Conservation (phyloP, 1,140 invertebrate species). For the Pinna nobilis region DNA sequence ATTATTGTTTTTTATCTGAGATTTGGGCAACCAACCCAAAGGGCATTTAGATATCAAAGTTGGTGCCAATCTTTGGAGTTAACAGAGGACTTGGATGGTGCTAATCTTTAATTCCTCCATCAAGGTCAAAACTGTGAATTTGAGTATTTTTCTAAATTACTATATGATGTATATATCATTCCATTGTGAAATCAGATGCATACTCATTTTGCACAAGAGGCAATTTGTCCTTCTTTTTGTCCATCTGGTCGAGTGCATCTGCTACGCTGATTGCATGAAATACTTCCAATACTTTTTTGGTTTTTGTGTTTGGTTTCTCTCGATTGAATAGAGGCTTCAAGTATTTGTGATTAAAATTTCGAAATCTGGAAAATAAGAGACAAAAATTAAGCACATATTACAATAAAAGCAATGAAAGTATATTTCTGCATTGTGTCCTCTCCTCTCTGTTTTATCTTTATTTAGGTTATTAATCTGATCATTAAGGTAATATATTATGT, state of each 20-base stretch:
- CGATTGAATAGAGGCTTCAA: constrained; percentile 90
- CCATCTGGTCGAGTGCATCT: constrained; percentile 93
- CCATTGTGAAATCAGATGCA: neutral
- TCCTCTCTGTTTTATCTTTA: too few species aligned
- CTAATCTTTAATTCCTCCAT: too few species aligned
- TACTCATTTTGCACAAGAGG: constrained; percentile 26
- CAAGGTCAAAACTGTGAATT: too few species aligned
- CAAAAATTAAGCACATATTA: constrained; percentile 9
- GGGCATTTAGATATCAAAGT: too few species aligned
- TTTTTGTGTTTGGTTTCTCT: constrained; percentile 84
- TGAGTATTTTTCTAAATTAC: too few species aligned
- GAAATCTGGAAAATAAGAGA: constrained; percentile 81
- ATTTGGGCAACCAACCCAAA: too few species aligned
- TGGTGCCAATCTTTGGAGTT: too few species aligned
- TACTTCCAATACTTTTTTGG: constrained; percentile 95
- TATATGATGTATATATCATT: too few species aligned
- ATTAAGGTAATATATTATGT: too few species aligned
- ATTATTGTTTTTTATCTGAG: too few species aligned
- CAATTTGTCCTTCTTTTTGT: constrained; percentile 66
- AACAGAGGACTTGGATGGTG: too few species aligned
- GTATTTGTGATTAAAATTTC: constrained; percentile 95
- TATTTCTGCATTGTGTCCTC: too few species aligned
- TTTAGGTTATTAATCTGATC: neutral
- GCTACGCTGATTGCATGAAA: constrained; percentile 94
- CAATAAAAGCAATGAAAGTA: constrained; percentile 3